phyloP scores from a whole-genome alignment of 2,888 invertebrate genomes.

The Diarsia rubi region DNA sequence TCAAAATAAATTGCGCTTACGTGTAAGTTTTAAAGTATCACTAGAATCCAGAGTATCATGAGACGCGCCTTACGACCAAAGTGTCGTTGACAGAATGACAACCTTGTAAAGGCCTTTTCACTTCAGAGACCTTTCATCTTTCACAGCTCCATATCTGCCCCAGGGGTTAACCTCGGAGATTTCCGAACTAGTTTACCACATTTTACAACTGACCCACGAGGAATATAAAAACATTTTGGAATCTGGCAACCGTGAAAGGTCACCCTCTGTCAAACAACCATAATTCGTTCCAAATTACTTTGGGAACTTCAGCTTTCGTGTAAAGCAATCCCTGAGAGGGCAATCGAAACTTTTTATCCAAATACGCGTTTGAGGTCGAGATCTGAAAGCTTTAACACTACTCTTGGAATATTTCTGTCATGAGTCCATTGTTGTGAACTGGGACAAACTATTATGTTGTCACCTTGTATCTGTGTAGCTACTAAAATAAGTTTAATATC shows the following conservation, averaged over 20 bases:
- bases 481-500: constrained; percentile 62
- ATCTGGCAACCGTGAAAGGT: constrained; percentile 42
- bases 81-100: constrained; percentile 53
- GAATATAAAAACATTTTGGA: constrained; percentile 50
- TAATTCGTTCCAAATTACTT: constrained; percentile 56
- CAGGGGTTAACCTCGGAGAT: constrained; percentile 47
- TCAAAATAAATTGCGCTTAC: constrained; percentile 20
- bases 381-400: constrained; percentile 33
- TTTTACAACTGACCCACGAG: constrained; percentile 36
- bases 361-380: constrained; percentile 36
- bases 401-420: constrained; percentile 54
- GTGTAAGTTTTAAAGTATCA: constrained; percentile 30
- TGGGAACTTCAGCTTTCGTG: constrained; percentile 39
- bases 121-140: constrained; percentile 60
- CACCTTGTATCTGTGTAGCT: constrained; percentile 67
- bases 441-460: constrained; percentile 63
- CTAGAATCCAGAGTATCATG: constrained; percentile 27
- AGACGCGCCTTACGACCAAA: constrained; percentile 34
- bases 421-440: constrained; percentile 65
- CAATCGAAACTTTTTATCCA: constrained; percentile 49
- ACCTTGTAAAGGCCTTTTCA: constrained; percentile 66
- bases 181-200: constrained; percentile 54
- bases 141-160: constrained; percentile 49
- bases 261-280: constrained; percentile 32
- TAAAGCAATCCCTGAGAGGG: constrained; percentile 29